Base-by-base conservation (phyloP, 2,797 vertebrate species). In the Phataginus tetradactyla region DNA sequence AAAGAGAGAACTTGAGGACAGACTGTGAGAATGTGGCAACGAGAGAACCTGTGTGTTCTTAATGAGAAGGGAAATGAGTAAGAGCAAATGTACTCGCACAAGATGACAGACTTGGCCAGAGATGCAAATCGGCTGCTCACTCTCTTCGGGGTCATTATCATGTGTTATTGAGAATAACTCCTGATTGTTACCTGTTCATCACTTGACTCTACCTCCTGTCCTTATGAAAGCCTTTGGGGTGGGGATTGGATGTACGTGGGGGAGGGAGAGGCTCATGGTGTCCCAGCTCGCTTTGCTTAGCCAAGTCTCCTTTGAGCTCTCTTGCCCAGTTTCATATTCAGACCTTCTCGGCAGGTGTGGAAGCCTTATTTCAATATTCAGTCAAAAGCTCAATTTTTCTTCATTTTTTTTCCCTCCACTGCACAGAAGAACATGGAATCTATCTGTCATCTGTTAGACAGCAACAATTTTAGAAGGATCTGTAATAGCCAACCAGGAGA, bases 381-480 rank as follows among this genome's bases (percentile, higher is more conserved):
- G n/a, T 20, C n/a, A 21, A 64, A 89, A 63, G 5, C 37, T 71
- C 45, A 57, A 18, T 29, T 55, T 89, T 29, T 59, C n/a, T 81
- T 75, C 29, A 59, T 63, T 84, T 59, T 32, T 32, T 45, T 45
- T 12, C 45, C 11, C 42, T 51, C 57, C 5, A 64, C 25, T 45
- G 21, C 75, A 75, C 10, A 18, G 8, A 51, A 85, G 64, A 66
- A 23, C 2, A 9, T 64, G 25, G 25, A 69, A 71, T 39, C 64
- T 37, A 23, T 74, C 72, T 66, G 34, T 85, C 66, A 98, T 68
- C 72, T 83, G 91, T 94, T 99, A 98, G 98, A 98, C 98, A 99
- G 98, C 98, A 99, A 98, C 13, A 95, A 98, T 98, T 96, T 83
- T 42, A 97, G 97, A 96, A 89, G 95, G 95, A 96, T 98, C 96